phyloP scores from a whole-genome alignment of 2,888 invertebrate species.

The Heliothis peltigera region DNA sequence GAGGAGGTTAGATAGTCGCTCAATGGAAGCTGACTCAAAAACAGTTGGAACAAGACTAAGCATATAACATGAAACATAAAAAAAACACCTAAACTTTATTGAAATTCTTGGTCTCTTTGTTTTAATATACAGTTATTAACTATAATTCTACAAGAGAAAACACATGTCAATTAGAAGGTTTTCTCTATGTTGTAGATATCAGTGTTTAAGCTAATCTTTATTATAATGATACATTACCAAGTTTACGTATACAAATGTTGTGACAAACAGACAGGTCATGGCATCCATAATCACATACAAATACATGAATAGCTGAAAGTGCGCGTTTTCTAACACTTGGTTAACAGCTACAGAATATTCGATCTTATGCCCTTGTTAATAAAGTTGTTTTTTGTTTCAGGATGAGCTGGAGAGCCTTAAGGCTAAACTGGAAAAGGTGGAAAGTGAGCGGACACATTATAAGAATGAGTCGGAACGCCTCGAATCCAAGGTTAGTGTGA shows the following conservation, averaged over 20 bases:
- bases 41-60: too few species aligned
- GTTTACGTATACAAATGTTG: conserved; percentile 36
- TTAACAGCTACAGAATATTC: background rate
- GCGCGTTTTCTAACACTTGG: conserved; percentile 42
- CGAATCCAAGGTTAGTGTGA: conserved; percentile 95
- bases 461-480: conserved; percentile 97
- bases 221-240: conserved; percentile 39
- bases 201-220: conserved; percentile 15
- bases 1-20: too few species aligned
- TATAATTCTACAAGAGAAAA: conserved; percentile 10
- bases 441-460: conserved; percentile 95
- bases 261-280: conserved; percentile 49
- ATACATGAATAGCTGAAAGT: conserved; percentile 51
- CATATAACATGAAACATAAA: too few species aligned
- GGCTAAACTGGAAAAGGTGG: conserved; percentile 95
- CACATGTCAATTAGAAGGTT: background rate
- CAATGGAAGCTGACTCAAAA: too few species aligned
- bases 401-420: conserved; percentile 96
- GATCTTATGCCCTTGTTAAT: conserved; percentile 6
- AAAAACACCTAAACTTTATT: too few species aligned
- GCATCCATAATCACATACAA: conserved; percentile 56
- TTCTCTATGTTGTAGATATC: background rate
- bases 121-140: background rate
- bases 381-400: conserved; percentile 84
- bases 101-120: too few species aligned